phyloP scores from a whole-genome alignment of 1,140 invertebrate genomes.

The Nasonia longicornis region DNA sequence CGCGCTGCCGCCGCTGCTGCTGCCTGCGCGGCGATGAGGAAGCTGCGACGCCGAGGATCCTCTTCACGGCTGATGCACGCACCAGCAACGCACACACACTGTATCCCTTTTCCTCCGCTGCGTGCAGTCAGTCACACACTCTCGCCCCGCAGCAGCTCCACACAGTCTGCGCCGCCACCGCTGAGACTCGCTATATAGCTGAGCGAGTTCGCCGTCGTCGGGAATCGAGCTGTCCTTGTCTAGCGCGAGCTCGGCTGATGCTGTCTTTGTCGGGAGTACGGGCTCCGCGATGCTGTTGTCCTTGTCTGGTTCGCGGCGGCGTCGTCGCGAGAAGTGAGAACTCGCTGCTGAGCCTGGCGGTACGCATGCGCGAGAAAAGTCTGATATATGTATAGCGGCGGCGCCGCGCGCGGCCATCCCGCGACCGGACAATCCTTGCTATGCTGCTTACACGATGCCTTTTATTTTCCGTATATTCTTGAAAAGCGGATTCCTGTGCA shows the following conservation, averaged over 20 bases:
- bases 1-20: not conserved
- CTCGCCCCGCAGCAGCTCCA: slow-evolving; percentile 27
- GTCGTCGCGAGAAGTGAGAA: not conserved
- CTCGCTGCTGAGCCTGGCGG: not conserved
- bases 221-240: not conserved
- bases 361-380: not conserved
- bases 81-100: slow-evolving; percentile 22
- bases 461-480: not conserved
- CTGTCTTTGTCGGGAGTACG: not conserved
- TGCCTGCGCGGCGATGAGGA: not conserved
- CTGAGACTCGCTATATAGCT: not conserved
- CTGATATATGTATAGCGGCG: not conserved
- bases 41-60: not conserved
- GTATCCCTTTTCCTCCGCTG: not conserved
- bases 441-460: not conserved
- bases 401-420: not conserved
- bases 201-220: not conserved
- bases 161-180: slow-evolving; percentile 17
- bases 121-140: not conserved
- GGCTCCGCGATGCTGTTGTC: not conserved
- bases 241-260: not conserved
- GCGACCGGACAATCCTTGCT: not conserved
- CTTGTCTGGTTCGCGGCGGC: not conserved
- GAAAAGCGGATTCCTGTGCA: too few species aligned
- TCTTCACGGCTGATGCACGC: slow-evolving; percentile 4